These are phyloP conservation scores for Montipora foliosa DNA, from an alignment of 64 coral and sea anemone species.

Conservation along the genomic window DNA sequence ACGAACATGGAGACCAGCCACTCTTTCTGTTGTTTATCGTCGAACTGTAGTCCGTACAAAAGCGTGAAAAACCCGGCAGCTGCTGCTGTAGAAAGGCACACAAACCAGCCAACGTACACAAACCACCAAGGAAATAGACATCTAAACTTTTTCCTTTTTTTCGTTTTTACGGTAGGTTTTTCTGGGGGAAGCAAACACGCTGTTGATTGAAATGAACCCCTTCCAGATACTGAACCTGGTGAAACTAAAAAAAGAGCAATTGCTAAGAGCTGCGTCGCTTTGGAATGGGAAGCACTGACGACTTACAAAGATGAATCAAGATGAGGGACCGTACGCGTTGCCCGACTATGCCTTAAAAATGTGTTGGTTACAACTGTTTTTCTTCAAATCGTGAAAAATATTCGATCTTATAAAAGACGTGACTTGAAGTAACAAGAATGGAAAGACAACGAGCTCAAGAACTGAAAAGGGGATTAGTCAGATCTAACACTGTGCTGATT, in stretches of 20 bases:
- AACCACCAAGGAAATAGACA: constrained; percentile 95
- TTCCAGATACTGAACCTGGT: not conserved
- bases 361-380: too few relatives aligned
- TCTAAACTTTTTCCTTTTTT: constrained; percentile 26
- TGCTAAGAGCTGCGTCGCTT: too few relatives aligned
- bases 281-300: too few relatives aligned
- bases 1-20: constrained; percentile 89
- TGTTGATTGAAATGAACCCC: constrained; percentile 8
- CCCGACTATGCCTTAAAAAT: too few relatives aligned
- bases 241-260: not conserved
- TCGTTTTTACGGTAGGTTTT: constrained; percentile 20
- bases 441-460: too few relatives aligned
- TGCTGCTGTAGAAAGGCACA: constrained; percentile 58
- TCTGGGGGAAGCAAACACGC: constrained; percentile 7
- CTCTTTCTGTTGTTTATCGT: constrained; percentile 64
- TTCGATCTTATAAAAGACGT: too few relatives aligned
- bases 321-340: too few relatives aligned
- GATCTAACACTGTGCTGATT: too few relatives aligned
- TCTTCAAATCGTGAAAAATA: too few relatives aligned
- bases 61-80: constrained; percentile 80
- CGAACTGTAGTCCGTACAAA: constrained; percentile 73
- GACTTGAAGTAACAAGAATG: too few relatives aligned
- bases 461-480: too few relatives aligned
- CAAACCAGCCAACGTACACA: constrained; percentile 85
- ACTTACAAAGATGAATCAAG: too few relatives aligned